phyloP scores from a whole-genome alignment of 2,888 invertebrate species.

The Endomychus coccineus region DNA sequence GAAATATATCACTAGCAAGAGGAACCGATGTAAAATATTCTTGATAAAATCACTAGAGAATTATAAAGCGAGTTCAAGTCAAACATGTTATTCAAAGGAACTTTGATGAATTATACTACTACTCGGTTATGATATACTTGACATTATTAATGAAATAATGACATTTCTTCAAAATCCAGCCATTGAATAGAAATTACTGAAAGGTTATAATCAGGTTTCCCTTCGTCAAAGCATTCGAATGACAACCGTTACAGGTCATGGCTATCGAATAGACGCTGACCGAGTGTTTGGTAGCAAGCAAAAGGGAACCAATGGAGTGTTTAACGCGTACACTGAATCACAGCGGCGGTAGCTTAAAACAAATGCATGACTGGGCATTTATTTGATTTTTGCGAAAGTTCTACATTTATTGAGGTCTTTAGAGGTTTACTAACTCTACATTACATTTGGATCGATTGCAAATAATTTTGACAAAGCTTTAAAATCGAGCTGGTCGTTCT shows the following conservation, averaged over 20 bases:
- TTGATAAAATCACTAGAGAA: too few species aligned
- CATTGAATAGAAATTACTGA: too few species aligned
- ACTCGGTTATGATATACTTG: too few species aligned
- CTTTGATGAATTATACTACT: too few species aligned
- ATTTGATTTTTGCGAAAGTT: constrained; percentile 30
- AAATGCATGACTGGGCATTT: constrained; percentile 34
- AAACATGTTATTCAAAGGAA: too few species aligned
- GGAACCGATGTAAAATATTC: too few species aligned
- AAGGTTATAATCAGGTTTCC: too few species aligned
- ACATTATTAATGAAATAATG: too few species aligned
- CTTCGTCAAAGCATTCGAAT: constrained; percentile 28
- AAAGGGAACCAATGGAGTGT: constrained; percentile 29
- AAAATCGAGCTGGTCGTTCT: too few species aligned
- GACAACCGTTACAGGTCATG: constrained; percentile 28
- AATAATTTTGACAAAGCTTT: constrained; percentile 24
- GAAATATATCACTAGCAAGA: too few species aligned
- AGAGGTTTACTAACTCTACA: constrained; percentile 18
- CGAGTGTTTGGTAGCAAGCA: constrained; percentile 22
- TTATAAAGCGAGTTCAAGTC: too few species aligned
- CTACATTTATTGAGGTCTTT: constrained; percentile 17
- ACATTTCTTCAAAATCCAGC: too few species aligned
- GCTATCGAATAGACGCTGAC: constrained; percentile 17
- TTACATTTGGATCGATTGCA: constrained; percentile 17
- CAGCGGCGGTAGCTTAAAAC: constrained; percentile 29
- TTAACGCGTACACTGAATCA: constrained; percentile 32